Conservation (phyloP, 2,113 vertebrate species). For the Lasiurus borealis region DNA sequence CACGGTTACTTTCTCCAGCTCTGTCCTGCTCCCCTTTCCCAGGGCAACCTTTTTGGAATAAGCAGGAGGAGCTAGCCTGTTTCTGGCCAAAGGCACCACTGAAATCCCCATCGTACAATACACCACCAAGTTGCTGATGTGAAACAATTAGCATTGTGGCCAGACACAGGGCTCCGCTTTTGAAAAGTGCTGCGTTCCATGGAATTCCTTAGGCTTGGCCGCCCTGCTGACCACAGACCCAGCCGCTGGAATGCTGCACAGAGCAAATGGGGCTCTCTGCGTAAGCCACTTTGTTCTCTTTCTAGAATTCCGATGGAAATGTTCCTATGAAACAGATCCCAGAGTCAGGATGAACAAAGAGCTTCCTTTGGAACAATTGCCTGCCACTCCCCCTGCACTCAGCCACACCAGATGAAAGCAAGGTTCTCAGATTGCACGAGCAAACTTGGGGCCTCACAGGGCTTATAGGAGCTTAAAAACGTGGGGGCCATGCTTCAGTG, state of each 20-base stretch:
- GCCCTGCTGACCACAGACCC: not conserved
- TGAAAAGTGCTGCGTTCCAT: slow-evolving; percentile 45
- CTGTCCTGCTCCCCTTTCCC: not conserved
- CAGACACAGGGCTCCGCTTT: slow-evolving; percentile 58
- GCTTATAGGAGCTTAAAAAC: not conserved
- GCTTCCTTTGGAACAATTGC: slow-evolving; percentile 63
- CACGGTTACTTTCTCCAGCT: slow-evolving; percentile 61
- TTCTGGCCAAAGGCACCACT: not conserved
- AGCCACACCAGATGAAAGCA: slow-evolving; percentile 45
- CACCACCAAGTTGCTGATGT: not conserved
- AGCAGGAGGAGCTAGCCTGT: not conserved
- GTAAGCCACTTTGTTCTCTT: slow-evolving; percentile 65
- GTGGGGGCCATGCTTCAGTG: not conserved
- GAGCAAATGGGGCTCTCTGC: slow-evolving; percentile 37
- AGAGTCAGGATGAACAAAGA: slow-evolving; percentile 52
- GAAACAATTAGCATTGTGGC: slow-evolving; percentile 50
- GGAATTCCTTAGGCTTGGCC: slow-evolving; percentile 60
- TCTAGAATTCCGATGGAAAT: slow-evolving; percentile 66
- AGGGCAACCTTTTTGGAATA: not conserved
- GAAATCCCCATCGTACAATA: not conserved
- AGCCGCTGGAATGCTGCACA: slow-evolving; percentile 59
- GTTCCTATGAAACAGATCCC: slow-evolving; percentile 64
- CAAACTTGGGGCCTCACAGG: not conserved
- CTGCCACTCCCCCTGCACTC: not conserved
- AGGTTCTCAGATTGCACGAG: slow-evolving; percentile 41